Evolutionary conservation across 1,140 invertebrate genomes (phyloP), one percentile per base, ranked within the genome.

Genomic region (Caenorhabditis remanei): DNA sequence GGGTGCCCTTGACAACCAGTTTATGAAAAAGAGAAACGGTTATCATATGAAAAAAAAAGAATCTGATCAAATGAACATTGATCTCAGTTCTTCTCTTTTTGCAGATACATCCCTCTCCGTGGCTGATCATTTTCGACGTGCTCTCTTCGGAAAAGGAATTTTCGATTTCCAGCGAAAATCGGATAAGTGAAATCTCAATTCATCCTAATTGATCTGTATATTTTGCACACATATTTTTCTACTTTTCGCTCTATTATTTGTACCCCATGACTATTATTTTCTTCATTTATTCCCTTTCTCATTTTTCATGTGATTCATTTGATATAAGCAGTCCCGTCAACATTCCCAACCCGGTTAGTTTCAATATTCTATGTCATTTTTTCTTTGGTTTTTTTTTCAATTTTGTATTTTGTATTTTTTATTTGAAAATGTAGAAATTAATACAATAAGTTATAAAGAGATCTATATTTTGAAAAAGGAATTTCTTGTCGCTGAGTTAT

Each of bases 101-200:
- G 14, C 71, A 79, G 71, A 79, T 40, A 79, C 71, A 7, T 50
- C 71, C 5, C 46, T 79, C n/a, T 79, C 71, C 0, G 71, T 79
- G 6, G 71, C 71, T 53, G 71, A 79, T 50, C 71, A 79, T 24
- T 79, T 79, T 46, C 71, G 71, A 21, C 71, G 71, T 24, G 71
- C 71, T 53, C 71, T 79, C 21, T 53, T 79, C 19, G 71, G 71
- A 50, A 79, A 79, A 79, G 71, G 71, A 50, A n/a, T 79, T 14
- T 79, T 79, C 46, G 71, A 79, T 79, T 79, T 53, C 11, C 71
- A 79, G 14, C n/a, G 13, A n/a, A 79, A 79, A 50, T 48, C 71
- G 7, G n/a, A 79, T 0, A 79, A 79, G n/a, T 79, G 40, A 79
- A 50, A 24, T 13, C 4, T 9, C n/a, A 13, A 16, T 19, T 53